Evolutionary conservation across 2,113 vertebrate species (phyloP).

Genomic region (Stegostoma tigrinum): DNA sequence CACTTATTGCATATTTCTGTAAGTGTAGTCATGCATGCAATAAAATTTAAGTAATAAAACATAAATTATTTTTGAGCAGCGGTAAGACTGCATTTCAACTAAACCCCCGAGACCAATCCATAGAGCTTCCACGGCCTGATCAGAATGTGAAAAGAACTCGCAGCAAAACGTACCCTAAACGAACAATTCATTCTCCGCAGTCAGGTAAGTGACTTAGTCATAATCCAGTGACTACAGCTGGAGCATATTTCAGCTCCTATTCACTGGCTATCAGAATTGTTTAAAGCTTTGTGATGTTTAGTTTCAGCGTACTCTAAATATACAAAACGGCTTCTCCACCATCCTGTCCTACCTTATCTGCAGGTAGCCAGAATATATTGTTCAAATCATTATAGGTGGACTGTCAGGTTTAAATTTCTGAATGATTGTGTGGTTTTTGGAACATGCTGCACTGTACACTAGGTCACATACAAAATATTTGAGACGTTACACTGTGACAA

Average conservation of each 20-base stretch:
- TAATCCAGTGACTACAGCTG: neutral
- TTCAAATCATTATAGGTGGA: neutral
- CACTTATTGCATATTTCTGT: too few relatives aligned
- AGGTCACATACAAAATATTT: neutral
- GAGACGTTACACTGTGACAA: neutral
- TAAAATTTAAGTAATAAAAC: neutral
- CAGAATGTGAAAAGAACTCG: conserved; percentile 67
- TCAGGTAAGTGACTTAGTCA: conserved; percentile 50
- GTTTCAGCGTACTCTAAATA: neutral
- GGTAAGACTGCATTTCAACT: conserved; percentile 69
- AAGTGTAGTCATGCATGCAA: neutral
- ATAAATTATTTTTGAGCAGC: conserved; percentile 50
- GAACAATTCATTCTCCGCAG: conserved; percentile 53
- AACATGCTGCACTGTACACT: neutral
- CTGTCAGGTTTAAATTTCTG: neutral
- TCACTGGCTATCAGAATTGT: neutral
- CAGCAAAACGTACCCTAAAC: conserved; percentile 81
- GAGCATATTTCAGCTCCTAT: neutral
- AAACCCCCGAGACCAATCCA: conserved; percentile 62
- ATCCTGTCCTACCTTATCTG: neutral
- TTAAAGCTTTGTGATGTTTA: neutral
- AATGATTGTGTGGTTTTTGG: neutral
- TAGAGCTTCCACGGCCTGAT: conserved; percentile 68
- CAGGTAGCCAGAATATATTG: neutral
- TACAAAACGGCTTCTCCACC: neutral